phyloP scores from a whole-genome alignment of 2,113 vertebrate genomes.

The Rhea pennata region DNA sequence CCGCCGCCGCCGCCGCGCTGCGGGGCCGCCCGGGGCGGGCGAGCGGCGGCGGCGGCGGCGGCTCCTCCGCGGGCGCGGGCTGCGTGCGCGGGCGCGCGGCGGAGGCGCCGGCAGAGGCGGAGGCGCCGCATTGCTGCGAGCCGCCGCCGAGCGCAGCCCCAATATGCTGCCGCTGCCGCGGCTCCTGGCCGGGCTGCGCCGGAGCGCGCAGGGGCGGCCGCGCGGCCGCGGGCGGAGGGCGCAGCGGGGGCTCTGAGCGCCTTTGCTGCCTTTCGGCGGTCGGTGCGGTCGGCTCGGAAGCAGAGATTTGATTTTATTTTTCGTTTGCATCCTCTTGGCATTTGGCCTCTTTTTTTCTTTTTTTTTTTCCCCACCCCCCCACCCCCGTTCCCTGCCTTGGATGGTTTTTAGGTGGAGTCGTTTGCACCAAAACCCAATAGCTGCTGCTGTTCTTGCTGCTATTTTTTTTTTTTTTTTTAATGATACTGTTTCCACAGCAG shows the following conservation, averaged over 20 bases:
- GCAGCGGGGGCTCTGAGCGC: constrained; percentile 31
- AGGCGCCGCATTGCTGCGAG: constrained; percentile 48
- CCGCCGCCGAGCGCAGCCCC: neutral
- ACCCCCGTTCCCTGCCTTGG: constrained; percentile 35
- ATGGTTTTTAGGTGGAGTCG: constrained; percentile 66
- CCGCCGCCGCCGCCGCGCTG: neutral
- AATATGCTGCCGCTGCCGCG: constrained; percentile 50
- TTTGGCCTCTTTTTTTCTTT: neutral
- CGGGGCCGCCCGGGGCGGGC: neutral
- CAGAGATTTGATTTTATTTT: neutral
- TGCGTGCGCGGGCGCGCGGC: neutral
- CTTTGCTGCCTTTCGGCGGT: neutral
- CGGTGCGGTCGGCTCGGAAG: neutral
- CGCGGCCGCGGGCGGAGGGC: constrained; percentile 54
- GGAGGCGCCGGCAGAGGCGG: neutral
- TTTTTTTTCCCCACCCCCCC: neutral
- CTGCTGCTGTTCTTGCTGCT: constrained; percentile 45
- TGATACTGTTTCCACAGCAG: constrained; percentile 73
- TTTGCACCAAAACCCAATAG: constrained; percentile 60
- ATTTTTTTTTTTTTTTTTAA: constrained; percentile 32
- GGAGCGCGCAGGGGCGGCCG: neutral
- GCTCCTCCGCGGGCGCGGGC: constrained; percentile 16
- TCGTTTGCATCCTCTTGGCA: neutral
- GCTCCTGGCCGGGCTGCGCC: constrained; percentile 4
- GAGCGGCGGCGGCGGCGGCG: neutral